A percentile compares a stretch with the other conserved stretches of the same genome.
Conservation (phyloP, 2,113 vertebrate species). For the Tachuris rubrigastra region DNA sequence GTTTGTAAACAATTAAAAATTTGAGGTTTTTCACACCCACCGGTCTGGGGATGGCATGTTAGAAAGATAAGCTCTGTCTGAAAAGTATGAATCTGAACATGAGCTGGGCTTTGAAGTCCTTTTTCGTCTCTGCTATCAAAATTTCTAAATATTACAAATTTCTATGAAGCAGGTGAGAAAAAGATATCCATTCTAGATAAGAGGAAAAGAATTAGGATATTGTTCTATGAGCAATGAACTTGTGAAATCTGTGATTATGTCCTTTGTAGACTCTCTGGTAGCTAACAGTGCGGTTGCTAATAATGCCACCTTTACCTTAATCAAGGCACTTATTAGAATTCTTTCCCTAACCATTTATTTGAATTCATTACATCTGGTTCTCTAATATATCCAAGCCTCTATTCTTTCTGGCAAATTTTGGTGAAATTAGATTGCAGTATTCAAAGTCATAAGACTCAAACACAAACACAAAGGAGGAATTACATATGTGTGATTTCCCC, state of each 20-base stretch:
- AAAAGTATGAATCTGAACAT: neutral
- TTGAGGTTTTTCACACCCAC: neutral
- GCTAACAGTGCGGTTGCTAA: neutral
- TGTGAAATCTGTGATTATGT: neutral
- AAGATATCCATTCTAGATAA: neutral
- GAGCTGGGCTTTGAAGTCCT: constrained; percentile 10
- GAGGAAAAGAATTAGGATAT: neutral
- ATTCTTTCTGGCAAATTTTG: neutral
- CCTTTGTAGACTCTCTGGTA: neutral
- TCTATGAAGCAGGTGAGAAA: neutral
- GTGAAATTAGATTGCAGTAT: neutral
- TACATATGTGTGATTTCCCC: neutral
- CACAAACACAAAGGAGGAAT: neutral
- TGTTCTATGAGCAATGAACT: neutral
- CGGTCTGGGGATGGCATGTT: neutral
- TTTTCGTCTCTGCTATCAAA: neutral
- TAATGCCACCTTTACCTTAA: neutral
- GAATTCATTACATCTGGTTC: neutral
- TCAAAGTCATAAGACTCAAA: neutral
- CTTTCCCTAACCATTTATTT: neutral
- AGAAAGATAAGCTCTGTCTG: constrained; percentile 25
- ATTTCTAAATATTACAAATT: neutral
- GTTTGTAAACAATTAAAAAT: neutral
- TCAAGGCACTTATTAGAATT: neutral
- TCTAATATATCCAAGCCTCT: neutral